Percentiles rank a stretch among this genome's conserved stretches.
Conservation (phyloP, 2,113 vertebrate species). For the Argyrosomus japonicus region DNA sequence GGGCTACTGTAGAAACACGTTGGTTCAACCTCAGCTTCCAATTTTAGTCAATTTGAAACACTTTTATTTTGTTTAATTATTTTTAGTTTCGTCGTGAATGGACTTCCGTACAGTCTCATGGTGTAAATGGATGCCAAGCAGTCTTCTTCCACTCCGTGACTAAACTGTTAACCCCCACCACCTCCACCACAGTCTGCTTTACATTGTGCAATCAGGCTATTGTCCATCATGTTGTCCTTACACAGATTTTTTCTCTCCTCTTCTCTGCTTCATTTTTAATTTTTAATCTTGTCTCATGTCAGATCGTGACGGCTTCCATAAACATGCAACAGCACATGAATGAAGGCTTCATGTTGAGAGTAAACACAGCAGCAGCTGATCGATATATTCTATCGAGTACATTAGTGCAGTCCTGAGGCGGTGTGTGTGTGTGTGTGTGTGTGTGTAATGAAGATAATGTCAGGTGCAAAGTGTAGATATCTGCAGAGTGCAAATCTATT, state of each 20-base stretch:
- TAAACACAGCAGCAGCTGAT: neutral
- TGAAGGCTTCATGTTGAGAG: neutral
- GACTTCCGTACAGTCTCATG: neutral
- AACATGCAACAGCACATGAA: neutral
- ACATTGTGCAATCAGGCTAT: constrained; percentile 30
- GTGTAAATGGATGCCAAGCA: constrained; percentile 17
- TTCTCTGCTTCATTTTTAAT: neutral
- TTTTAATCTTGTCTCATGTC: neutral
- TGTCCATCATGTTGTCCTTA: constrained; percentile 20
- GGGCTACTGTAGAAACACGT: no score
- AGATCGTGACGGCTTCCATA: neutral
- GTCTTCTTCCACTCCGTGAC: constrained; percentile 36
- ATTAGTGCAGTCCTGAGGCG: neutral
- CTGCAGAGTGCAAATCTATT: neutral
- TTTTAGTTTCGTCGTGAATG: neutral
- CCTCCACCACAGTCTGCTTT: constrained; percentile 12
- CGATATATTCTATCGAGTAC: neutral
- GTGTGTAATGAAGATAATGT: neutral
- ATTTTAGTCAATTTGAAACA: no score
- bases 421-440: no score
- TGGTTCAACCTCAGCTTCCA: no score
- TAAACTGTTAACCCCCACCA: constrained; percentile 27
- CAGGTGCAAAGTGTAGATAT: neutral
- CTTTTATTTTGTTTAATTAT: neutral
- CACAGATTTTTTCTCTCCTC: neutral